Evolutionary conservation across 2,888 invertebrate genomes (phyloP), one percentile per base, ranked within the genome.

Genomic region (Mesorhabditis belari): DNA sequence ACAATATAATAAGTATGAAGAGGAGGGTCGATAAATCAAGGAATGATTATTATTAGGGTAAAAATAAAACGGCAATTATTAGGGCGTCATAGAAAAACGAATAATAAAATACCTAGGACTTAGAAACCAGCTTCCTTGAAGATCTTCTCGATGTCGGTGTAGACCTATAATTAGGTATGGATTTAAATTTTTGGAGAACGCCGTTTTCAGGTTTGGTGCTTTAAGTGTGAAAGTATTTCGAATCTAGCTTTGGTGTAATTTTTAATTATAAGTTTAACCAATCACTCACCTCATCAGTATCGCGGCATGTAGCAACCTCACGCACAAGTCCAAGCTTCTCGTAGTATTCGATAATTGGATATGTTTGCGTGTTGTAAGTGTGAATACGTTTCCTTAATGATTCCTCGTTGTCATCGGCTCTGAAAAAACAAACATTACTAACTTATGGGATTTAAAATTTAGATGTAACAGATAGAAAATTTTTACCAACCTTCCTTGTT

Each of bases 381-480:
- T 61, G 61, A 44, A 69, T 77, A 63, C 94, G 86, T 81, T 93
- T 92, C 74, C 88, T 87, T 54, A 95, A 83, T 73, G 89, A 89
- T 49, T 92, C 91, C 51, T 87, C 81, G 80, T 98, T 99, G 82
- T 99, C 98, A 82, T 99, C 98, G 1, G 89, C 87, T 12, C 51
- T 50, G 51, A 9, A 50, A 2, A 9, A 19, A 21, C 6, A 9
- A 9, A 50, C 12, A 50, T 19, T 50, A n/a, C 19, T 2, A n/a
- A 6, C 6, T n/a, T 21, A 19, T 23, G 21, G 21, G 51, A 50
- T 21, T 6, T n/a, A 21, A 50, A 50, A 35, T 17, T 35, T 35
- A 35, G n/a, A 35, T 35, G 12, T 17, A n/a, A 66, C n/a, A 51
- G 23, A 51, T 21, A 6, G 44, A 35, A 35, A 35, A 35, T 35